Evolutionary conservation across 2,888 invertebrate species (phyloP), one percentile per base, ranked within the genome.

Genomic region (Dascillus cervinus): DNA sequence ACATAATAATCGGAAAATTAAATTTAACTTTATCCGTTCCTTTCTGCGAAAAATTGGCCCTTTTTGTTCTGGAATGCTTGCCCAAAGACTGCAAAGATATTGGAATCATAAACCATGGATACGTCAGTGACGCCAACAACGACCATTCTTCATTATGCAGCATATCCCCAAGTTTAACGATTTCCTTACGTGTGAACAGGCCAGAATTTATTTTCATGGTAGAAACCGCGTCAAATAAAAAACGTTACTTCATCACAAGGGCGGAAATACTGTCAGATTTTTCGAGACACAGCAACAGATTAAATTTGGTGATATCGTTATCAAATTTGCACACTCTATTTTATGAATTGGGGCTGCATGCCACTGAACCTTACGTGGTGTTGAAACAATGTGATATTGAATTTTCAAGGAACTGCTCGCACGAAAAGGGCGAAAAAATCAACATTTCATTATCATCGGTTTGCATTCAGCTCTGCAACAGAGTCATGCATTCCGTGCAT

Each of bases 131-230:
- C 44, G 53, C 58, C n/a, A 53, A 50, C 34, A 43, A 43, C 4
- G 48, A 60, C 1, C 26, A 43, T 3, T 29, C 37, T 13, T 41
- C 44, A 17, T 26, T 27, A 11, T 37, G 36, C 29, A 22, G 29
- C 3, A 34, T 34, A 13, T 33, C 39, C 1, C 49, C 50, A 4
- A 79, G 79, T 24, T 62, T 84, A 13, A 77, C 82, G 1, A 65
- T 87, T 43, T 82, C 82, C 1, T 66, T 84, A 12, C 75, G 82
- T 49, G 72, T 86, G 47, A 76, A 83, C 14, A 78, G 82, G 53
- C 86, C 87, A 1, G 86, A 87, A 62, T 68, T 87, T 26, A 75
- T 85, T 63, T 71, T 87, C 47, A 77, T 82, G 55, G 79, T 82
- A 0, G 77, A 77, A 46, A 65, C 72, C n/a, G 71, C 70, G 4